Percentiles rank a stretch among this genome's conserved stretches.
phyloP scores from a whole-genome alignment of 37 sponge, comb jelly and placozoan genomes.

The Cliona cf. orientalis region DNA sequence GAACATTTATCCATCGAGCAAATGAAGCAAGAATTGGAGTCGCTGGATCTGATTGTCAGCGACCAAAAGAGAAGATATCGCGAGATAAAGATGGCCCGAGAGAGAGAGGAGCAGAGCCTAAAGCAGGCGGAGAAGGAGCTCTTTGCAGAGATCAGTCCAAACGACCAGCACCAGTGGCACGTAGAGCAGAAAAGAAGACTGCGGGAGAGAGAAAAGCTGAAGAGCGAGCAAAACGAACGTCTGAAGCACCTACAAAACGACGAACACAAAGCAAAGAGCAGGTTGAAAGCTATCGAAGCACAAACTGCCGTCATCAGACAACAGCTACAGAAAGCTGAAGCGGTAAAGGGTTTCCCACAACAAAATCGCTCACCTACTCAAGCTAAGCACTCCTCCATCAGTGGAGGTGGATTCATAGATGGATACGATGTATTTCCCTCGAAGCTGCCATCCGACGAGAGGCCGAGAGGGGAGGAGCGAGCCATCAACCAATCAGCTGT shows the following conservation, averaged over 20 bases:
- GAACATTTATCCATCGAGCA: background rate
- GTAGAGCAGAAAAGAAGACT: constrained; percentile 26
- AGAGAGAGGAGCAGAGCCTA: constrained; percentile 35
- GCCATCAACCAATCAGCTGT: background rate
- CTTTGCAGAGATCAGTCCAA: constrained; percentile 8
- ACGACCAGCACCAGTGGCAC: constrained; percentile 29
- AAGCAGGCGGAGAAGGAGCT: constrained; percentile 21
- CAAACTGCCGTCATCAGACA: constrained; percentile 30
- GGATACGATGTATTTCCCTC: background rate
- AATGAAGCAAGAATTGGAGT: constrained; percentile 26
- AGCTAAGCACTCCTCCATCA: background rate
- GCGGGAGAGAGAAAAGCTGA: constrained; percentile 40
- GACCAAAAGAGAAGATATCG: constrained; percentile 40
- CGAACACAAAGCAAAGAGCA: constrained; percentile 28
- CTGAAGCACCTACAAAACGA: constrained; percentile 34
- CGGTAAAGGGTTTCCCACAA: too few relatives aligned
- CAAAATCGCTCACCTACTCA: background rate
- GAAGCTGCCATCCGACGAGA: background rate
- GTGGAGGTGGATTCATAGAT: background rate
- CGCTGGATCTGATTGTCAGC: constrained; percentile 23
- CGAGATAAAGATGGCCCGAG: constrained; percentile 36
- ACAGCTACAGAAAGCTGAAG: constrained; percentile 2
- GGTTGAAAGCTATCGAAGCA: constrained; percentile 34
- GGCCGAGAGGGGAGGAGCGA: background rate
- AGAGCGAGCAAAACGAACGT: constrained; percentile 4